Percentiles rank a stretch among this genome's conserved stretches.
Conservation (phyloP, 2,888 invertebrate species). For the Asteroscopus sphinx region DNA sequence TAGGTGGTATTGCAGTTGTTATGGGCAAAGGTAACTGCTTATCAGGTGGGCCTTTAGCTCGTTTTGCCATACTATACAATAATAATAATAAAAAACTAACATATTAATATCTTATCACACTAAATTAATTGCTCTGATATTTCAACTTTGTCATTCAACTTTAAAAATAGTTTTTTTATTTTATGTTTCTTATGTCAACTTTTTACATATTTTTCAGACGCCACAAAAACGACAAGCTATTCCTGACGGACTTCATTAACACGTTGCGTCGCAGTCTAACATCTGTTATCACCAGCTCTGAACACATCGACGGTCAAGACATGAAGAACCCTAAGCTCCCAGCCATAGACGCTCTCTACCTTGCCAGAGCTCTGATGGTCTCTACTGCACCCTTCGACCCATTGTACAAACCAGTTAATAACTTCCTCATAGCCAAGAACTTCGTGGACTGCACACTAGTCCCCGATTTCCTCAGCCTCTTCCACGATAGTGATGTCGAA, state of each 20-base stretch:
- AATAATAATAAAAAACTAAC: no score
- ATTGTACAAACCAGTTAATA: slow-evolving; percentile 94
- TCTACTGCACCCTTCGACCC: slow-evolving; percentile 93
- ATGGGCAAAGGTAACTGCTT: no score
- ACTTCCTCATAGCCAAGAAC: slow-evolving; percentile 94
- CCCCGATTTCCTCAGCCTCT: slow-evolving; percentile 96
- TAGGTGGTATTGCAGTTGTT: no score
- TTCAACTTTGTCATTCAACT: no score
- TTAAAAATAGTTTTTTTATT: no score
- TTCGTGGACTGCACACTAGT: slow-evolving; percentile 93
- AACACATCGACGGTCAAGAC: slow-evolving; percentile 53
- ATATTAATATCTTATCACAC: no score
- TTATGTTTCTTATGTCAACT: neutral
- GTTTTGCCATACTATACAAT: no score
- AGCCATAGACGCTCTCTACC: slow-evolving; percentile 91
- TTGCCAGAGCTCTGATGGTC: slow-evolving; percentile 92
- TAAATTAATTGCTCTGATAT: no score
- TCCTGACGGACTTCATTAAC: slow-evolving; percentile 92
- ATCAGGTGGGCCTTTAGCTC: no score
- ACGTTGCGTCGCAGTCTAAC: slow-evolving; percentile 91
- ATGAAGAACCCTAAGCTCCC: slow-evolving; percentile 87
- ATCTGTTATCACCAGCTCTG: slow-evolving; percentile 66
- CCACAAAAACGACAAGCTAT: slow-evolving; percentile 91
- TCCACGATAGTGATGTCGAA: slow-evolving; percentile 94
- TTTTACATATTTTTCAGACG: slow-evolving; percentile 68